phyloP scores from a whole-genome alignment of 2,113 vertebrate species.

The Chaetodon auriga region DNA sequence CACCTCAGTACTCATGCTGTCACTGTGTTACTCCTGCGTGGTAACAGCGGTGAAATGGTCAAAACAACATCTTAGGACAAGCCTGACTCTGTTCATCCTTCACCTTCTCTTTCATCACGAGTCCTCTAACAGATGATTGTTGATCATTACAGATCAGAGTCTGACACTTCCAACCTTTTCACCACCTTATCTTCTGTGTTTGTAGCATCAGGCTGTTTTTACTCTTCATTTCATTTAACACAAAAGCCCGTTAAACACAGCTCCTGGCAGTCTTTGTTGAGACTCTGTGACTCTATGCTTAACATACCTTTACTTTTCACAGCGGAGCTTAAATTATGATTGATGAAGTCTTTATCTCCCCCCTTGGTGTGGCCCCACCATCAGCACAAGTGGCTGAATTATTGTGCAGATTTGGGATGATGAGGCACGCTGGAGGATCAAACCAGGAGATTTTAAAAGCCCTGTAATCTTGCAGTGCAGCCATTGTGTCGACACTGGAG shows the following conservation, averaged over 20 bases:
- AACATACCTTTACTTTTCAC: background rate
- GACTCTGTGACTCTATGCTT: background rate
- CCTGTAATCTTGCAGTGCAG: constrained; percentile 50
- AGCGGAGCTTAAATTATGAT: constrained; percentile 9
- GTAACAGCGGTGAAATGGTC: background rate
- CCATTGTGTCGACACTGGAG: constrained; percentile 56
- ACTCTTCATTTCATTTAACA: background rate
- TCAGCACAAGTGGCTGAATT: constrained; percentile 27
- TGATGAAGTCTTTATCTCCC: background rate
- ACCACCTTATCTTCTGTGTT: background rate
- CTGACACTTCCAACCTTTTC: background rate
- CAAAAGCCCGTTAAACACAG: background rate
- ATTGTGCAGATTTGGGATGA: constrained; percentile 31
- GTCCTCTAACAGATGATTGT: background rate
- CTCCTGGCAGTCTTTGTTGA: background rate
- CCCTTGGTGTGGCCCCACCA: constrained; percentile 5
- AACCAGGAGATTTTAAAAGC: constrained; percentile 28
- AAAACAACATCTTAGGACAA: constrained; percentile 21
- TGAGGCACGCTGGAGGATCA: constrained; percentile 30
- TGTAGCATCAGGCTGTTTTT: background rate
- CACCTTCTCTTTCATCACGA: constrained; percentile 21
- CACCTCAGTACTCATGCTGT: constrained; percentile 15
- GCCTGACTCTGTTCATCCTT: constrained; percentile 14
- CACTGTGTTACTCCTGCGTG: constrained; percentile 19
- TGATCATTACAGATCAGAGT: background rate